Conservation (phyloP, 2,888 invertebrate genomes). For the Laspeyria flexula region DNA sequence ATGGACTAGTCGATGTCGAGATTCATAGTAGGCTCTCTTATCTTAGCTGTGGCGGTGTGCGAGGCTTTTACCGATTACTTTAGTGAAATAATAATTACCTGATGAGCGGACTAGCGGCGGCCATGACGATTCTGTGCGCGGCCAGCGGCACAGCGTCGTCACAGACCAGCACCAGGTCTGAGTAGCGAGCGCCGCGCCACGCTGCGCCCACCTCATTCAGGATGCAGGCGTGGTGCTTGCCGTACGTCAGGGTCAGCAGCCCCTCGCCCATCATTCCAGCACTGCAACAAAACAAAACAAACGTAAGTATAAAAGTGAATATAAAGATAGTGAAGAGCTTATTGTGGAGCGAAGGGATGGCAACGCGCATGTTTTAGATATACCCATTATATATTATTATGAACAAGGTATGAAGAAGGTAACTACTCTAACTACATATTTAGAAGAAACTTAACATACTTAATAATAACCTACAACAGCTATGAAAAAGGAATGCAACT, state of each 20-base stretch:
- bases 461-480: too few relatives aligned
- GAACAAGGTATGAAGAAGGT: too few relatives aligned
- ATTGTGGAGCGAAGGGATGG: too few relatives aligned
- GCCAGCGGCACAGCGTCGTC: conserved; percentile 93
- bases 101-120: conserved; percentile 94
- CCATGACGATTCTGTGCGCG: conserved; percentile 94
- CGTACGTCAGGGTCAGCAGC: conserved; percentile 96
- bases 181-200: conserved; percentile 94
- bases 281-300: conserved; percentile 62
- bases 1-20: too few relatives aligned
- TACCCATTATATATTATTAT: too few relatives aligned
- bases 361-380: too few relatives aligned
- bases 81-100: conserved; percentile 71
- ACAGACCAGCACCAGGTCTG: conserved; percentile 94
- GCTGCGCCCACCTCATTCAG: conserved; percentile 95
- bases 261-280: conserved; percentile 88
- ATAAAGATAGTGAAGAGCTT: background rate
- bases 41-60: too few relatives aligned
- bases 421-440: too few relatives aligned
- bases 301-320: conserved; percentile 10
- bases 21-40: too few relatives aligned
- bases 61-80: too few relatives aligned
- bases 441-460: too few relatives aligned
- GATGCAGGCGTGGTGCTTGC: conserved; percentile 97
- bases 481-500: too few relatives aligned